Percentiles rank a stretch among this genome's conserved stretches.
Evolutionary conservation across 1,140 invertebrate species (phyloP).

Genomic region (Argopecten irradians): DNA sequence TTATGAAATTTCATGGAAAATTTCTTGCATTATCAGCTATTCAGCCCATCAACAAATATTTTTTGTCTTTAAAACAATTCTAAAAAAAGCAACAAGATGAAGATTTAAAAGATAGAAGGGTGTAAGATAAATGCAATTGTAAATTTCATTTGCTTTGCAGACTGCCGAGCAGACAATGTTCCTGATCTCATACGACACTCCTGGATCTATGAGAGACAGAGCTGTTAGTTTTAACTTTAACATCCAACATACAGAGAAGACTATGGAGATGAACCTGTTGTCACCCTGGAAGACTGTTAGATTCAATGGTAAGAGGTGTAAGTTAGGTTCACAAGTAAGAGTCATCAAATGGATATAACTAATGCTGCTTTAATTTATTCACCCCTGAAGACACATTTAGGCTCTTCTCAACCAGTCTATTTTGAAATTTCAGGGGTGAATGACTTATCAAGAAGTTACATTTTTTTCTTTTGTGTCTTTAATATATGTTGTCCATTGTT

Average conservation of each 20-base stretch:
- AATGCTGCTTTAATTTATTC: too few relatives aligned
- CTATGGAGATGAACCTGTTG: constrained; percentile 66
- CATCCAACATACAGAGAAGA: constrained; percentile 68
- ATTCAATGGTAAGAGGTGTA: constrained; percentile 68
- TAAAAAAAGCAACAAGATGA: neutral
- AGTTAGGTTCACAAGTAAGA: too few relatives aligned
- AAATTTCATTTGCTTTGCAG: constrained; percentile 50
- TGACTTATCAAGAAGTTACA: too few relatives aligned
- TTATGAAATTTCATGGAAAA: too few relatives aligned
- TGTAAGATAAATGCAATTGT: neutral
- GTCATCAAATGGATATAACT: too few relatives aligned
- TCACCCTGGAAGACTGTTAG: constrained; percentile 76
- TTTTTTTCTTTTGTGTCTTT: neutral
- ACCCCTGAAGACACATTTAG: too few relatives aligned
- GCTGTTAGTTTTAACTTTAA: constrained; percentile 73
- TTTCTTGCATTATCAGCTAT: neutral
- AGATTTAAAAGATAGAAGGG: neutral
- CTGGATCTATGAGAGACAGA: constrained; percentile 76
- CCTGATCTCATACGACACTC: constrained; percentile 77
- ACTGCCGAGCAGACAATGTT: constrained; percentile 51
- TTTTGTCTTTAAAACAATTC: neutral
- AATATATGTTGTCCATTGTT: too few relatives aligned
- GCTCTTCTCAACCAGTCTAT: too few relatives aligned
- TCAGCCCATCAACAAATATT: neutral
- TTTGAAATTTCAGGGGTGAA: too few relatives aligned